A percentile compares a stretch with the other conserved stretches of the same genome.
These are phyloP conservation scores for Megalops cyprinoides DNA, from an alignment of 2,797 vertebrate species.

Conservation along the genomic window DNA sequence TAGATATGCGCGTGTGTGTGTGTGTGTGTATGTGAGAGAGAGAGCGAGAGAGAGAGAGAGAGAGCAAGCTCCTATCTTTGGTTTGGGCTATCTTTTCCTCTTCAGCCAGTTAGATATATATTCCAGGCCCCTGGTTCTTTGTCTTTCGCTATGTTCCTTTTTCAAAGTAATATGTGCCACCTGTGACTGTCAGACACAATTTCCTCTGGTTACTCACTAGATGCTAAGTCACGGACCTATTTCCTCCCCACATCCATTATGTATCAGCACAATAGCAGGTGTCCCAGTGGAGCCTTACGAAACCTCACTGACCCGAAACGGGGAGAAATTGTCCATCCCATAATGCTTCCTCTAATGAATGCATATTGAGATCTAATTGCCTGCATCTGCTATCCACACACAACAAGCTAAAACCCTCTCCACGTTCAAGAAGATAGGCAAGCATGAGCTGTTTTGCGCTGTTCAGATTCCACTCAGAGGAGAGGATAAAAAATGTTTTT, in stretches of 20 bases:
- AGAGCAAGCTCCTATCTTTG: no score
- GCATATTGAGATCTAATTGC: constrained; percentile 27
- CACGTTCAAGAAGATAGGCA: constrained; percentile 31
- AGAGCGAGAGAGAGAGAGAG: background rate
- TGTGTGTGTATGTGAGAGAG: no score
- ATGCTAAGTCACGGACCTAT: background rate
- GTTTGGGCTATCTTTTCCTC: background rate
- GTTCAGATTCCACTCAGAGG: constrained; percentile 28
- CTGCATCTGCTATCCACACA: constrained; percentile 22
- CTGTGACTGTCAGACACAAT: background rate
- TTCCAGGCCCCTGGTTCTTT: background rate
- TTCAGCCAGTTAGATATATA: no score
- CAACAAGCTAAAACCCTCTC: constrained; percentile 21
- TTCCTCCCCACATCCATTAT: background rate
- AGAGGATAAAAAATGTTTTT: no score
- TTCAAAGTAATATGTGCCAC: constrained; percentile 1
- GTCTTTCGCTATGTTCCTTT: background rate
- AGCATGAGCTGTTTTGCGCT: constrained; percentile 28
- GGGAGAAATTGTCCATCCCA: constrained; percentile 6
- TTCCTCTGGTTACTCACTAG: background rate
- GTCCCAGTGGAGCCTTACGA: background rate
- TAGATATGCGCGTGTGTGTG: no score
- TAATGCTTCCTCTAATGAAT: constrained; percentile 18
- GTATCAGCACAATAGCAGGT: background rate
- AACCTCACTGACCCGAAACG: constrained; percentile 8